phyloP scores from a whole-genome alignment of 1,140 invertebrate species.

The Macrostomum lignano region DNA sequence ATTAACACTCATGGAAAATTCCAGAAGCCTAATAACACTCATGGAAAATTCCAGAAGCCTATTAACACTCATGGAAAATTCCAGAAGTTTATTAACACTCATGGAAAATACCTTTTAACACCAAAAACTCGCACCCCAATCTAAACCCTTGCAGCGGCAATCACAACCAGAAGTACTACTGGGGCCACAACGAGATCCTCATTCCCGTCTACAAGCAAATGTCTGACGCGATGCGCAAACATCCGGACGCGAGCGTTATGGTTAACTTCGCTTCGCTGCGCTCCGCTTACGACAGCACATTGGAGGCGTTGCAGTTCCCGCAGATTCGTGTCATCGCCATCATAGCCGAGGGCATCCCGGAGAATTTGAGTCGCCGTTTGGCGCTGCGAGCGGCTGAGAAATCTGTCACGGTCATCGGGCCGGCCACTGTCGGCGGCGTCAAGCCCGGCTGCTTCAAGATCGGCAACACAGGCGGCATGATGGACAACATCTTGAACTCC shows the following conservation, averaged over 20 bases:
- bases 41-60: not conserved
- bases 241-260: conserved; percentile 71
- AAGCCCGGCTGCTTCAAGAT: conserved; percentile 98
- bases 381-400: conserved; percentile 49
- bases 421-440: conserved; percentile 69
- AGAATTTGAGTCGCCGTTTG: conserved; percentile 80
- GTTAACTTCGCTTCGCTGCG: conserved; percentile 94
- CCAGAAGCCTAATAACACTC: not conserved
- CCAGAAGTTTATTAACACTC: not conserved
- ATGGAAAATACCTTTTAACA: not conserved
- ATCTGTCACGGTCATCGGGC: conserved; percentile 59
- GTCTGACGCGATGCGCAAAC: conserved; percentile 75
- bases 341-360: conserved; percentile 92
- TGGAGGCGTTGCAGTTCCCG: conserved; percentile 52
- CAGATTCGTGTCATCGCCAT: conserved; percentile 79
- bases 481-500: conserved; percentile 90
- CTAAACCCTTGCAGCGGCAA: conserved; percentile 69
- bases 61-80: not conserved
- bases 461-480: conserved; percentile 95
- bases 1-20: not conserved
- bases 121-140: too few relatives aligned
- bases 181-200: conserved; percentile 89
- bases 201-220: conserved; percentile 87
- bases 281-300: conserved; percentile 80
- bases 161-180: conserved; percentile 97